Conservation (phyloP, 2,888 invertebrate species). For the Lampropteryx suffumata region DNA sequence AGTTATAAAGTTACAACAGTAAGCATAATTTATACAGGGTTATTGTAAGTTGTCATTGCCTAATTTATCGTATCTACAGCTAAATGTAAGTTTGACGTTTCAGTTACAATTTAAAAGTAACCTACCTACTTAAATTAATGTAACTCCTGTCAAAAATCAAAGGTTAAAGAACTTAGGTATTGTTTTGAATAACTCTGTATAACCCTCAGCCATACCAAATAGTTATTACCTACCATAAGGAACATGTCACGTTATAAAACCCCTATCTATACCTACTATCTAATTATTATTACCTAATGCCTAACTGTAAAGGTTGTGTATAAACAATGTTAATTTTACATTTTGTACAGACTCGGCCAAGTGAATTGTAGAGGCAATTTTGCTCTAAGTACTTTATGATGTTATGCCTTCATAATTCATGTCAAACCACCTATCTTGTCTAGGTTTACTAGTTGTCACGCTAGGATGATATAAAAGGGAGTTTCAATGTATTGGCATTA, state of each 20-base stretch:
- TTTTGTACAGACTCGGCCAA: conserved; percentile 27
- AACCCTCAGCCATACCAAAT: conserved; percentile 79
- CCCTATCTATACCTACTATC: conserved; percentile 16
- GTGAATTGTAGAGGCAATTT: conserved; percentile 23
- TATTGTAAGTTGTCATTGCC: conserved; percentile 61
- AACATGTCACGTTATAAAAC: conserved; percentile 27
- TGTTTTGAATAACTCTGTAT: conserved; percentile 74
- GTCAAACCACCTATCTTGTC: conserved; percentile 24
- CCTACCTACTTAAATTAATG: conserved; percentile 21
- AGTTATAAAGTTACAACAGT: conserved; percentile 70
- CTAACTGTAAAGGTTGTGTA: conserved; percentile 33
- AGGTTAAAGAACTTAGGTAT: conserved; percentile 32
- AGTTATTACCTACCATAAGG: conserved; percentile 35
- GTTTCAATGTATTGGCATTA: too few species aligned
- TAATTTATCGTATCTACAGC: conserved; percentile 34
- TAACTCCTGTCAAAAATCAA: conserved; percentile 10
- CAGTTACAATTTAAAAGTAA: conserved; percentile 27
- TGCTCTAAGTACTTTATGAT: conserved; percentile 8
- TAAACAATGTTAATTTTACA: conserved; percentile 28
- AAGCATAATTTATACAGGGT: conserved; percentile 83
- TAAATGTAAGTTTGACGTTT: conserved; percentile 27
- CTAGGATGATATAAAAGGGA: too few species aligned
- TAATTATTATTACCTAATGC: conserved; percentile 31
- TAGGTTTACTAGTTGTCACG: neutral
- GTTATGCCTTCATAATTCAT: too few species aligned